Evolutionary conservation across 2,113 vertebrate genomes (phyloP).

Genomic region (Macquaria ambigua): DNA sequence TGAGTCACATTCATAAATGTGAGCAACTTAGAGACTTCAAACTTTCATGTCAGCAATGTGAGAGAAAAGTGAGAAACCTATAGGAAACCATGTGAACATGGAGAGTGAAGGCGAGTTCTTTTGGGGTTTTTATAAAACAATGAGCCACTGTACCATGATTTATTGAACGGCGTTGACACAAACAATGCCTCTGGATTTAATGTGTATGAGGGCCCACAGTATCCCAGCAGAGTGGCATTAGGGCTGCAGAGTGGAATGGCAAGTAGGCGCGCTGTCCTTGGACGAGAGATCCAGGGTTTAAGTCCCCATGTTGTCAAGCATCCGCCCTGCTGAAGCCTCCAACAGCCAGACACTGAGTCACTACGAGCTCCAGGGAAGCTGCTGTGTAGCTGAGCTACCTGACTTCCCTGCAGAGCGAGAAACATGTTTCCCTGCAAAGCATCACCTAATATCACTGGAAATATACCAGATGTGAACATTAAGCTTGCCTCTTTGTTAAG

Average conservation of each 20-base stretch:
- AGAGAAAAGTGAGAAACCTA: neutral
- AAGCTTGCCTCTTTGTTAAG: constrained; percentile 18
- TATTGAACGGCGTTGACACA: constrained; percentile 53
- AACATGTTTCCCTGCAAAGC: constrained; percentile 36
- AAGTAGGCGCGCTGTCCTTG: constrained; percentile 60
- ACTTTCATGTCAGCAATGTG: constrained; percentile 5
- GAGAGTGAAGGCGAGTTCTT: neutral
- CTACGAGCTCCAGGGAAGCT: constrained; percentile 44
- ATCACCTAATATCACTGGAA: constrained; percentile 23
- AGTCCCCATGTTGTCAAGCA: constrained; percentile 46
- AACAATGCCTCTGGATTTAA: constrained; percentile 62
- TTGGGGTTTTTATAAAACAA: constrained; percentile 15
- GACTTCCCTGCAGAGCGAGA: constrained; percentile 47
- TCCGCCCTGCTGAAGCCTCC: constrained; percentile 34
- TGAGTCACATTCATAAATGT: constrained; percentile 34
- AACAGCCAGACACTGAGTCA: constrained; percentile 53
- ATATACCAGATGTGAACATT: constrained; percentile 44
- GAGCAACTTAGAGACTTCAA: constrained; percentile 26
- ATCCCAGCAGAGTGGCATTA: constrained; percentile 45
- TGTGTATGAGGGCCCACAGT: constrained; percentile 46
- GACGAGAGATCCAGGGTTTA: constrained; percentile 55
- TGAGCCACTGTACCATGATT: constrained; percentile 39
- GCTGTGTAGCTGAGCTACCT: constrained; percentile 46
- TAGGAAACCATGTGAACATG: neutral
- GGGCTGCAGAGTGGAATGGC: constrained; percentile 57